These are phyloP conservation scores for Melanostoma mellinum DNA, from an alignment of 2,888 invertebrate species.

Conservation along the genomic window DNA sequence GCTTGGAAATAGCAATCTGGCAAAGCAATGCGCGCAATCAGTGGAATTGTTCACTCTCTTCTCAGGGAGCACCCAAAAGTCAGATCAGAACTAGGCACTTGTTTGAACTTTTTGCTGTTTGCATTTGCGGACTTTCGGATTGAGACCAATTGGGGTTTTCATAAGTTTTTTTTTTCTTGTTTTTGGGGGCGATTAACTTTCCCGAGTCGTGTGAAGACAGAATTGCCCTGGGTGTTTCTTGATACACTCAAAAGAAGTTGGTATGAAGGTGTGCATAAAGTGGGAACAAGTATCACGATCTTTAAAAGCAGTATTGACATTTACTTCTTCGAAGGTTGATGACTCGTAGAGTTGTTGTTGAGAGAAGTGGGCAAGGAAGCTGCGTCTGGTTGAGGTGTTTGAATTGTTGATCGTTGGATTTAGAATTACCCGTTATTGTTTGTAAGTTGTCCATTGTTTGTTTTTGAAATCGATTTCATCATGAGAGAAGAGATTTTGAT, in stretches of 20 bases:
- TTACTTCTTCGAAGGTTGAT: constrained; percentile 62
- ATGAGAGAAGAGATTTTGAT: constrained; percentile 39
- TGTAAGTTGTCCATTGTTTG: constrained; percentile 69
- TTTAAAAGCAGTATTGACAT: constrained; percentile 65
- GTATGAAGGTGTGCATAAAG: constrained; percentile 45
- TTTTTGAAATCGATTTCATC: constrained; percentile 69
- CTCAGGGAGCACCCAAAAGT: constrained; percentile 67
- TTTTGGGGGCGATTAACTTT: constrained; percentile 22
- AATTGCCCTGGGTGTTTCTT: constrained; percentile 56
- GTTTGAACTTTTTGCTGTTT: constrained; percentile 46
- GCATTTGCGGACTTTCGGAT: constrained; percentile 23
- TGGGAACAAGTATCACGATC: constrained; percentile 66
- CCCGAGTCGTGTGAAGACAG: constrained; percentile 51
- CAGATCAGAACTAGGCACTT: constrained; percentile 34
- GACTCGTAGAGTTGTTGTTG: constrained; percentile 45
- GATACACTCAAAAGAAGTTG: constrained; percentile 13
- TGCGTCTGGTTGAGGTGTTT: constrained; percentile 35
- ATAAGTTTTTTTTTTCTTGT: constrained; percentile 7
- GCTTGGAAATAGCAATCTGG: constrained; percentile 31
- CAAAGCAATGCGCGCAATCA: constrained; percentile 16
- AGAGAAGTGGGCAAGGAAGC: not conserved
- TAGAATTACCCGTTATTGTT: constrained; percentile 67
- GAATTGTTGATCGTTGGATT: constrained; percentile 55
- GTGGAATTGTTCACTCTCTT: constrained; percentile 55
- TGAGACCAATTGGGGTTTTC: constrained; percentile 24